Base-by-base conservation (phyloP, 2,113 vertebrate species). In the Cochlearius cochlearius region DNA sequence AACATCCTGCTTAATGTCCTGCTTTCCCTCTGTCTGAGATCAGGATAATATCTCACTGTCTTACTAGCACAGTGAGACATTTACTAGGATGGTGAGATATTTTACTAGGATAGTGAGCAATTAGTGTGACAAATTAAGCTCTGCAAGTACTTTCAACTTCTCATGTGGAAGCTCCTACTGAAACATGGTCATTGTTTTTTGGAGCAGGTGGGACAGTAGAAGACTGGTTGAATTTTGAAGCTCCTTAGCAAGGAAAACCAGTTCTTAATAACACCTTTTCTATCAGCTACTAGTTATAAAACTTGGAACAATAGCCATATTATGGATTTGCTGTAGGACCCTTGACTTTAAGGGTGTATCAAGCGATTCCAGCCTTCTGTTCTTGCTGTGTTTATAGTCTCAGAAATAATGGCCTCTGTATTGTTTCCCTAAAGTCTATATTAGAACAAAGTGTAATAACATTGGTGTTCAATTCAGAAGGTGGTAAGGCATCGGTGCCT, bases 361-460 rank as follows among this genome's bases (percentile, higher is more conserved):
- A 53, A 81, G 68, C 1, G 2, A 81, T 86, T 92, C 43, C 43
- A 89, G 53, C 63, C 56, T 71, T 67, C 88, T 79, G 52, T 32
- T 88, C 63, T 92, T 56, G 68, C 86, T 67, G 26, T 47, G 83
- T 94, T 95, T 92, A 80, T 79, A 77, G 91, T 88, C 82, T 92
- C 59, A 64, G 73, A 94, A 95, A 92, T 94, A 91, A 94, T 86
- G 91, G 88, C 36, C 25, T 75, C 55, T 67, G 12, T 69, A 60
- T 89, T 60, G 87, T 92, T 97, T 95, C 91, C 92, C 91, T 90
- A 56, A 94, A 94, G 87, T 84, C 95, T 95, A 4, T 92, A 94
- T 95, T 93, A 93, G 91, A 94, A 91, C 89, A 77, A 87, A 97
- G 85, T 74, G 88, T 91, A 97, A 96, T 96, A 97, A 93, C 85